phyloP scores from a whole-genome alignment of 1,140 invertebrate genomes.

The Ceratoteleas bidentatus region DNA sequence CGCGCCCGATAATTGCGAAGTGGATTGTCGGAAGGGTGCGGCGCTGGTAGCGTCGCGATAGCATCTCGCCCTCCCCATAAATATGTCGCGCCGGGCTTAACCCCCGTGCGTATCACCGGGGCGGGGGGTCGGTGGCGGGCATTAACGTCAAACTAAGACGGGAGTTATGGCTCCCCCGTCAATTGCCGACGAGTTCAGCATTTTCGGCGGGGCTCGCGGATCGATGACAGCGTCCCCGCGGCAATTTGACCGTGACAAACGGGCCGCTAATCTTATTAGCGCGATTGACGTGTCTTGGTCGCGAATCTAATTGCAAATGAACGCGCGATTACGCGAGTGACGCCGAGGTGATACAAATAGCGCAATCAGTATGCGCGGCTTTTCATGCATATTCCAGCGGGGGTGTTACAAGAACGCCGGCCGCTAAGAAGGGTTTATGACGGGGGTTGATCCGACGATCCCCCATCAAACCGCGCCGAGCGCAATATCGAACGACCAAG shows the following conservation, averaged over 20 bases:
- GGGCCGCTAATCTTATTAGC: constrained; percentile 52
- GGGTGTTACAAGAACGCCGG: constrained; percentile 68
- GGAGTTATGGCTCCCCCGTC: no score
- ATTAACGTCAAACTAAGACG: no score
- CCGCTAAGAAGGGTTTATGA: constrained; percentile 82
- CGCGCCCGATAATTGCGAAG: no score
- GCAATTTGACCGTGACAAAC: no score
- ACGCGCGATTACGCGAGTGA: constrained; percentile 47
- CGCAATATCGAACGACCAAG: constrained; percentile 80
- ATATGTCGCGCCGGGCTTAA: no score
- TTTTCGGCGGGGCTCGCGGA: constrained; percentile 28
- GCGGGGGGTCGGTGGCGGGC: no score
- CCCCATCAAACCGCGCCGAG: constrained; percentile 79
- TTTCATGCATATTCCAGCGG: constrained; percentile 80
- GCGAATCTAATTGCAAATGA: constrained; percentile 49
- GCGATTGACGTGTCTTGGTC: constrained; percentile 48
- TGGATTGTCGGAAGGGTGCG: no score
- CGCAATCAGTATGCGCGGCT: constrained; percentile 79
- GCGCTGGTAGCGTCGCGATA: no score
- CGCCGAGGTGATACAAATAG: constrained; percentile 78
- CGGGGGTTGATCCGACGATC: constrained; percentile 79
- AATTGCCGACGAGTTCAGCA: no score
- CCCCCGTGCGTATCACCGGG: no score
- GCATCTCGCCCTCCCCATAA: no score
- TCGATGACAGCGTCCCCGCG: constrained; percentile 11